Evolutionary conservation across 1,140 invertebrate genomes (phyloP).

Genomic region (Eriocheir sinensis): DNA sequence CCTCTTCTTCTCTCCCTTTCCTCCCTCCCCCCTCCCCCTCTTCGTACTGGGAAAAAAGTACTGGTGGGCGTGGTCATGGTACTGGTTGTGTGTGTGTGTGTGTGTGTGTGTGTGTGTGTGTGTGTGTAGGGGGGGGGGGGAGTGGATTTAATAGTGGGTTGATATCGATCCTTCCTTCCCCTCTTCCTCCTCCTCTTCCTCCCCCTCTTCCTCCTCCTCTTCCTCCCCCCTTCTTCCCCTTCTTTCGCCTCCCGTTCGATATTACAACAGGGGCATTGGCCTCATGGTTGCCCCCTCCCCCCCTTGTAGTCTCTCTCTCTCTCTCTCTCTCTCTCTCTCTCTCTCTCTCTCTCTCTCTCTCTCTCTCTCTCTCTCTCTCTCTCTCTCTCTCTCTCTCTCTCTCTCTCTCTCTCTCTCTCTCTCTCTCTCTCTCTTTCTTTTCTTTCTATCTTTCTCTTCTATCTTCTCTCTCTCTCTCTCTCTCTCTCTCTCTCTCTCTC

Average conservation of each 20-base stretch:
- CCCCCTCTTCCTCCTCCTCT: background rate
- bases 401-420: slow-evolving; percentile 52
- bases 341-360: slow-evolving; percentile 55
- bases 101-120: background rate
- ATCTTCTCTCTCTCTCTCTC: background rate
- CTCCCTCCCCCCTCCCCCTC: background rate
- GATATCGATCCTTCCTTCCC: background rate
- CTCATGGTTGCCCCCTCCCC: background rate
- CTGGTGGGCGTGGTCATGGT: slow-evolving; percentile 25
- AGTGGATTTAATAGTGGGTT: background rate
- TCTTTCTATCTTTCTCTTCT: background rate
- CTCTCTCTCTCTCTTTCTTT: background rate
- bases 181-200: background rate
- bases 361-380: slow-evolving; percentile 59
- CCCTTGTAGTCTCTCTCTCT: slow-evolving; percentile 7
- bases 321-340: background rate
- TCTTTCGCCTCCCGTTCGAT: background rate
- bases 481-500: too few species aligned
- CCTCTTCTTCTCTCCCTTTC: background rate
- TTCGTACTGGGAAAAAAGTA: background rate
- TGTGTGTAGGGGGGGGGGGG: background rate
- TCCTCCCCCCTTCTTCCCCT: background rate
- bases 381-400: slow-evolving; percentile 41
- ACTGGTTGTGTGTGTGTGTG: background rate
- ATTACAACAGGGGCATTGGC: background rate